Percentiles rank a stretch among this genome's conserved stretches.
Conservation (phyloP, 1,140 invertebrate species). For the Papilio helenus region DNA sequence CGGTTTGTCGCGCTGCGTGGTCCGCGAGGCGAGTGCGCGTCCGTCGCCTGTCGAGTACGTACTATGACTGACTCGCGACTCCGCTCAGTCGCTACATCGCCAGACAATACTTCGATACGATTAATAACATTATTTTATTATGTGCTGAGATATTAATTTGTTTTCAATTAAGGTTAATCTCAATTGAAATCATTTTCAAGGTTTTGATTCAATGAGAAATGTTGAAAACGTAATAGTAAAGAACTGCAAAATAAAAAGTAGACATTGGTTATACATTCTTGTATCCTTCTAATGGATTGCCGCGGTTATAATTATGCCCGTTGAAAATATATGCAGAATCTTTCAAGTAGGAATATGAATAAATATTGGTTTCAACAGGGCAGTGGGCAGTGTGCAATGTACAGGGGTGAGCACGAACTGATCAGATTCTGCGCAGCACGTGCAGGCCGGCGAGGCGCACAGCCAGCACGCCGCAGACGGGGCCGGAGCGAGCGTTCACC, state of each 20-base stretch:
- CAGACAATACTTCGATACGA: background rate
- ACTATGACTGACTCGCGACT: conserved; percentile 54
- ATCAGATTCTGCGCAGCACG: conserved; percentile 42
- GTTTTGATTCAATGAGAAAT: background rate
- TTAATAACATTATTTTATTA: conserved; percentile 13
- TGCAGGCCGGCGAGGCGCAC: conserved; percentile 50
- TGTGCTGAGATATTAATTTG: background rate
- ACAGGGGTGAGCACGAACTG: background rate
- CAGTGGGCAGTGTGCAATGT: background rate
- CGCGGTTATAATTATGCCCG: background rate
- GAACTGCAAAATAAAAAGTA: background rate
- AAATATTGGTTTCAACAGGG: background rate
- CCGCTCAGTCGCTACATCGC: background rate
- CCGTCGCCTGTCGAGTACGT: conserved; percentile 56
- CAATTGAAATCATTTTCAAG: background rate
- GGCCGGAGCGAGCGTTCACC: background rate
- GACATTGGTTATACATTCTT: background rate
- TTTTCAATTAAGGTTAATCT: background rate
- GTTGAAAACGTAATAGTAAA: background rate
- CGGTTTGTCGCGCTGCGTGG: conserved; percentile 50
- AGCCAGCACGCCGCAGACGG: conserved; percentile 54
- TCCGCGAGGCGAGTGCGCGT: conserved; percentile 52
- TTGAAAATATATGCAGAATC: background rate
- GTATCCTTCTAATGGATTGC: background rate
- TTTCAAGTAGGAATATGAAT: background rate